Percentiles rank a stretch among this genome's conserved stretches.
Evolutionary conservation across 2,113 vertebrate genomes (phyloP).

Genomic region (Bos taurus): ARS-UCD2.0 NC_037335.1:26030501-26031000

Average conservation of each 20-base stretch:
- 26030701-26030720: constrained; percentile 11
- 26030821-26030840: constrained; percentile 37
- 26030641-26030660: neutral
- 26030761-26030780: neutral
- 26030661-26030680: constrained; percentile 28
- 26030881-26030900: neutral
- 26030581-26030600: neutral
- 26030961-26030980: neutral
- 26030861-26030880: constrained; percentile 35
- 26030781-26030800: neutral
- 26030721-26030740: constrained; percentile 33
- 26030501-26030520: neutral
- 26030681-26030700: constrained; percentile 52
- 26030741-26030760: neutral
- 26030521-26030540: neutral
- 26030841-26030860: neutral
- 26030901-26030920: constrained; percentile 8
- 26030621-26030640: constrained; percentile 11
- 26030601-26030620: neutral
- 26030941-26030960: neutral
- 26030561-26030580: neutral
- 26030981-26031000: neutral
- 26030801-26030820: constrained; percentile 41
- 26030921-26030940: neutral
- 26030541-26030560: neutral